Percentiles rank a stretch among this genome's conserved stretches.
Evolutionary conservation across 2,888 invertebrate genomes (phyloP).

Genomic region (Caenorhabditis macrosperma): DNA sequence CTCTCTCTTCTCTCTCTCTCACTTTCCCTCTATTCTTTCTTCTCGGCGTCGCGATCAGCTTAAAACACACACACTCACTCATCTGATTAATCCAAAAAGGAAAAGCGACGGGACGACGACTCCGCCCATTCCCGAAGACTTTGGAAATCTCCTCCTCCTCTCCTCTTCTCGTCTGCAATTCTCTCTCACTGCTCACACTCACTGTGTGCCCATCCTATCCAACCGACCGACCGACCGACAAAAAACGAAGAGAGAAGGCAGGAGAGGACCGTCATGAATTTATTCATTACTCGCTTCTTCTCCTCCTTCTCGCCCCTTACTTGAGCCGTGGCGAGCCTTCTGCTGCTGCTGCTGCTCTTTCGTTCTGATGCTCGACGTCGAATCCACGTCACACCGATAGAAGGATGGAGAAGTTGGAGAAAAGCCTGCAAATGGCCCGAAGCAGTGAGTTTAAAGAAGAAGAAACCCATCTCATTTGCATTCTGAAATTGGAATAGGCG

Average conservation of each 20-base stretch:
- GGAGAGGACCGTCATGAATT: slow-evolving; percentile 39
- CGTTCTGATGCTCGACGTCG: not conserved
- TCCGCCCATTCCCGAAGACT: slow-evolving; percentile 31
- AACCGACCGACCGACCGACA: not conserved
- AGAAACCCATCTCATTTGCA: not conserved
- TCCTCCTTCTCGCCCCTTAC: not conserved
- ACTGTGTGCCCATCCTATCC: not conserved
- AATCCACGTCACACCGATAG: not conserved
- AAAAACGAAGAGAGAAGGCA: not conserved
- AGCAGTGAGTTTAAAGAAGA: slow-evolving; percentile 20
- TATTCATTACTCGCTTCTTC: slow-evolving; percentile 33
- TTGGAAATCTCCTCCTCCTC: not conserved
- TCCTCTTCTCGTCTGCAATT: not conserved
- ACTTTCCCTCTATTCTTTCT: not conserved
- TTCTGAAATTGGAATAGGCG: slow-evolving; percentile 3
- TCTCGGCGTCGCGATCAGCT: slow-evolving; percentile 29
- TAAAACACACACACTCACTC: slow-evolving; percentile 47
- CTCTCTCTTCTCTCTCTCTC: slow-evolving; percentile 1
- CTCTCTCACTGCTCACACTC: not conserved
- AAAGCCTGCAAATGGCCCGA: slow-evolving; percentile 19
- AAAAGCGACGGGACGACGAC: slow-evolving; percentile 19
- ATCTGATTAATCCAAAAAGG: slow-evolving; percentile 52
- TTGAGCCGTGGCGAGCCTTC: not conserved
- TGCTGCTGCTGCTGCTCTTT: not conserved
- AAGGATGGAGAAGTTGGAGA: slow-evolving; percentile 25